Base-by-base conservation (phyloP, 1,140 invertebrate species). In the Heliconius congener region DNA sequence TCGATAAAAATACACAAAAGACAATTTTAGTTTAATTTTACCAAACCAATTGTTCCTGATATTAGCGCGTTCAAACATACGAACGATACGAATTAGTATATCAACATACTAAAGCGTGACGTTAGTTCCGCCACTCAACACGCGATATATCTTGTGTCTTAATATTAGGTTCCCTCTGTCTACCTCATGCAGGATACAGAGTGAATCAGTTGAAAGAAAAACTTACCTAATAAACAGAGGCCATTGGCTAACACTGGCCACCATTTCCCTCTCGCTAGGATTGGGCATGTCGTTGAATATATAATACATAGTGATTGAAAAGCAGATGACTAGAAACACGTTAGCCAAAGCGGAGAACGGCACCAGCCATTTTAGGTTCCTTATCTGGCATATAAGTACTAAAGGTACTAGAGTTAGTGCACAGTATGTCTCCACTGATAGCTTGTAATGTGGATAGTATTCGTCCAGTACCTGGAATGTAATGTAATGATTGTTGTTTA, bases 271-370 rank as follows among this genome's bases (percentile, higher is more conserved):
- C 8, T 96, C 95, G 0, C 88, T 88, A 8, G 95, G 80, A 0
- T 95, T 85, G 2, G 95, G 89, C 2, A 96, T 84, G 39, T 95
- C 95, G 1, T 84, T 91, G 86, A 97, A 97, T 81, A 97, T 95
- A 88, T 96, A 98, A 85, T 97, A 97, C 72, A 97, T 91, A 0
- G 96, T 97, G 27, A 97, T 96, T 0, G 80, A 93, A 73, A 98
- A 96, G 1, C 96, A 96, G 1, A 96, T 86, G 6, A 97, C 91
- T 82, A 98, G 96, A 71, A 96, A 95, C 0, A 96, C 77, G 76
- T 97, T 97, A 19, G 97, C 97, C 3, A 97, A 80, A 3, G 96
- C 94, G 0, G 97, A 98, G 86, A 97, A 97, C 3, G 97, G 97
- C n/a, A 97, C 97, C 83, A 98, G 86, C 84, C 96, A 96, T 83